These are phyloP conservation scores for Cebidichthys violaceus DNA, from an alignment of 2,113 vertebrate genomes.

Conservation along the genomic window DNA sequence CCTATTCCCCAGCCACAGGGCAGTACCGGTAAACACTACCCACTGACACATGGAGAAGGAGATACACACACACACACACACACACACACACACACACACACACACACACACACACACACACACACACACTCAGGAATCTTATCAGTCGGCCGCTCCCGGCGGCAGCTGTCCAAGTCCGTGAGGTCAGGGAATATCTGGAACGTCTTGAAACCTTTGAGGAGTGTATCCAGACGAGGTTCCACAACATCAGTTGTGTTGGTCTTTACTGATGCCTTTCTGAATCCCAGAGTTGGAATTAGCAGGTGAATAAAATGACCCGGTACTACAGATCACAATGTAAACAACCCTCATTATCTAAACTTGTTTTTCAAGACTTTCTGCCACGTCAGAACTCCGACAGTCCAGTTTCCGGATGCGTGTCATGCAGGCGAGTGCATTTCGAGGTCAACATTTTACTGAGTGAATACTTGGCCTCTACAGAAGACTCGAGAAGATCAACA, in stretches of 20 bases:
- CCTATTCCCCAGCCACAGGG: constrained; percentile 44
- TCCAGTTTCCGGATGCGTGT: neutral
- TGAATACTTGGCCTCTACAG: neutral
- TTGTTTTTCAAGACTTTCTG: no score
- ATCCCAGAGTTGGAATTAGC: neutral
- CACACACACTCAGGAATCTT: constrained; percentile 42
- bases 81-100: constrained; percentile 11
- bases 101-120: constrained; percentile 11
- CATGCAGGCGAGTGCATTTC: neutral
- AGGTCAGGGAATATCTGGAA: constrained; percentile 30
- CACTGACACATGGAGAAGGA: constrained; percentile 13
- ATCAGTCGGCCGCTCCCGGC: constrained; percentile 53
- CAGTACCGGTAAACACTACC: constrained; percentile 20
- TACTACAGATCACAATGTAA: no score
- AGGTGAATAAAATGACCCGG: no score
- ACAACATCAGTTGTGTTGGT: neutral
- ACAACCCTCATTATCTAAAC: no score
- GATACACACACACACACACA: constrained; percentile 23
- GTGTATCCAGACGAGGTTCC: no score
- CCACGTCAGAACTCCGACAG: no score
- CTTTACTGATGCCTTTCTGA: neutral
- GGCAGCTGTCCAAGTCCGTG: constrained; percentile 19
- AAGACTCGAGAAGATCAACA: neutral
- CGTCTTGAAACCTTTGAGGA: neutral
- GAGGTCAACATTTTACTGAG: neutral